These are phyloP conservation scores for Lagopus leucura DNA, from an alignment of 2,113 vertebrate species.

Conservation along the genomic window DNA sequence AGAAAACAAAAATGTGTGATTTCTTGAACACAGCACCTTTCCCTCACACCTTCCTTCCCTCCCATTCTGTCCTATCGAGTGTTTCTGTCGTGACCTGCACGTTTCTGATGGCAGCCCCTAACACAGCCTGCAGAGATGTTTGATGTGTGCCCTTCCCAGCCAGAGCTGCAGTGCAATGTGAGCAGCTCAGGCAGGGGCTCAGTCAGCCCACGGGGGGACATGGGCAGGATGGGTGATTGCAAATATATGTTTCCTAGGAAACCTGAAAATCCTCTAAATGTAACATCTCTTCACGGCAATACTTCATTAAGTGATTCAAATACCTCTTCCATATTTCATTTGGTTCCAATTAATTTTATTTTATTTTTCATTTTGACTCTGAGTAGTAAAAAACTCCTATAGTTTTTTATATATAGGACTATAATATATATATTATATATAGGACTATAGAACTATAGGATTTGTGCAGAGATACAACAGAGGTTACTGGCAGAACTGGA, in stretches of 20 bases:
- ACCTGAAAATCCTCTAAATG: slow-evolving; percentile 3
- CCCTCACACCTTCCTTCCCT: background rate
- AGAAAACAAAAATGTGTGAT: background rate
- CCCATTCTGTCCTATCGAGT: too few relatives aligned
- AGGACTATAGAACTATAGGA: background rate
- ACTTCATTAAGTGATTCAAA: background rate
- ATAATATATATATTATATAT: too few relatives aligned
- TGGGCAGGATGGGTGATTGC: background rate
- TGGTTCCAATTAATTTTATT: background rate
- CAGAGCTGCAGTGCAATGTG: background rate
- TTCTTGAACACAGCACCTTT: background rate
- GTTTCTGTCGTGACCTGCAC: background rate
- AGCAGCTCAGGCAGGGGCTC: background rate
- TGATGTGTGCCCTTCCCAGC: background rate
- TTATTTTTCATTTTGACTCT: background rate
- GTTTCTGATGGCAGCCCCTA: background rate
- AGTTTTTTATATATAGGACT: too few relatives aligned
- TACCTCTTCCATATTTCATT: background rate
- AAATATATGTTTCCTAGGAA: background rate
- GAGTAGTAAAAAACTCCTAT: too few relatives aligned
- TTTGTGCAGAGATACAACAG: background rate
- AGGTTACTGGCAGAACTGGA: background rate
- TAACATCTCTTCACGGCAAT: background rate
- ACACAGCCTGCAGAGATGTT: background rate
- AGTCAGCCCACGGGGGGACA: background rate